Base-by-base conservation (phyloP, 1,140 invertebrate genomes). In the Melipona quadrifasciata region DNA sequence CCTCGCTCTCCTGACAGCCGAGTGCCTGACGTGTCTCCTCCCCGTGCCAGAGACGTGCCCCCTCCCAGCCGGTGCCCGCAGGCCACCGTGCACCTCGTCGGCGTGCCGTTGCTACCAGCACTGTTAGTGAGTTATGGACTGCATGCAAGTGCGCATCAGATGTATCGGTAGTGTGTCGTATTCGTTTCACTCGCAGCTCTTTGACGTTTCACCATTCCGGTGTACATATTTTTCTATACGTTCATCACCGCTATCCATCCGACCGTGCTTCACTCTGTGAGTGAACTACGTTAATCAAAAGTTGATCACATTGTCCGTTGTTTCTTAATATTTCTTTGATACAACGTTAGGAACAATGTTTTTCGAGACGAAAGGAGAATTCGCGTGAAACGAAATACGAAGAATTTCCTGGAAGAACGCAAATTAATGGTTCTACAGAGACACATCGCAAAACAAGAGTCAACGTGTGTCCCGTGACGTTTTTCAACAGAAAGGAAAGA, bases 111-210 rank as follows among this genome's bases (percentile, higher is more conserved):
- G 91, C 90, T 90, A 90, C 90, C 91, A 90, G 85, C 87, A 87
- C 76, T 87, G 88, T 91, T 90, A 93, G 92, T 93, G 86, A 93
- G 93, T 93, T 93, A 93, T 93, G 90, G 89, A 92, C 93, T 90
- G 87, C 86, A 91, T 87, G 68, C 77, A 90, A 86, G 90, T 86
- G 90, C 70, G 73, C 82, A 75, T 92, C 82, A 67, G 67, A 55
- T 70, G 79, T 82, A 61, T 64, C 85, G 76, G 77, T 68, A 74
- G 64, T 84, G 64, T 84, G 21, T 70, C n/a, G 55, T 61, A 55
- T 21, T 53, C 47, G 61, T 65, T 74, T 34, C 16, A n/a, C 16
- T 81, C 72, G 58, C 34, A 61, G 6, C 21, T 67, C 74, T 80
- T 67, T 68, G 70, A 80, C 70, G 47, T 84, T 68, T 61, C 76